Base-by-base conservation (phyloP, 2,888 invertebrate genomes). In the Andrena flavipes region DNA sequence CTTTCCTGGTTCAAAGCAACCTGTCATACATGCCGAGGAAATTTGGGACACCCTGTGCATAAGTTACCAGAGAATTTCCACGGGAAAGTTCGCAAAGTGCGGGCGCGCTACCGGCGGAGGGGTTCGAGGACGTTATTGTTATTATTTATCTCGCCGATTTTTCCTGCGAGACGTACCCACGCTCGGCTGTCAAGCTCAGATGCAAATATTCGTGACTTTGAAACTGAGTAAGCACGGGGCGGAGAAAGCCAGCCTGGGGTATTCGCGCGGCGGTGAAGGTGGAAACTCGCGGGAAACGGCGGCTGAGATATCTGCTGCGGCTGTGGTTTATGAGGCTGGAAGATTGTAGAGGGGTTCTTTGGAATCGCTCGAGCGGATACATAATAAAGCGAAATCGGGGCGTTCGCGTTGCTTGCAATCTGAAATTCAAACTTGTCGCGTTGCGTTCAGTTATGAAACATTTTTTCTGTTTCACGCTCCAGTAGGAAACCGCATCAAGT, bases 61-160 rank as follows among this genome's bases (percentile, higher is more conserved):
- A 74, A 80, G 71, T 76, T 68, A 69, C 79, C 72, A 4, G 74
- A 63, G 74, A 67, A 87, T 72, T 86, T 64, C 23, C 56, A 2
- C 0, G 42, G 63, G 49, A 60, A 86, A 79, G 74, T 84, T 78
- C 64, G 70, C 77, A 23, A 84, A 85, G 51, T 78, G 76, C 13
- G 42, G 23, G 5, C 20, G 7, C 23, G 16, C 7, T 51, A 20
- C n/a, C 63, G 33, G 30, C 23, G 16, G 16, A 30, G 26, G 63
- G 48, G 29, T 70, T 59, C 70, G 48, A n/a, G 30, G 71, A 63
- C 65, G 75, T 77, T 81, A 77, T 85, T 75, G 68, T 84, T 78
- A 75, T 87, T 87, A 84, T 88, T 85, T 87, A 83, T 83, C 65
- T 70, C 60, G 30, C 35, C 87, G 76, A 88, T 85, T 88, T 87